Conservation (phyloP, 2,888 invertebrate species). For the Epiperipatus broadwayi region DNA sequence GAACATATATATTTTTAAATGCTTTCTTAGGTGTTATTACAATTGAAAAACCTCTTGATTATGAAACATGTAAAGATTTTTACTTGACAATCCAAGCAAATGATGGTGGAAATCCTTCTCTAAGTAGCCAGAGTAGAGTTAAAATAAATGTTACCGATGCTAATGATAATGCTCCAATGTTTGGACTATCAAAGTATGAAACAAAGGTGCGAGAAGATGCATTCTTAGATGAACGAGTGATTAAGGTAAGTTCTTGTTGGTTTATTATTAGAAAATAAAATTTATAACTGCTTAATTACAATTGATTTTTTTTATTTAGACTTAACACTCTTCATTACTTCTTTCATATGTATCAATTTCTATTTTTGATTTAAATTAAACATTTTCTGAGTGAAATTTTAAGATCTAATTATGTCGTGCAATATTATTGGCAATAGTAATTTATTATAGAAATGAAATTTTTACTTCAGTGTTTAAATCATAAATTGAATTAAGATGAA, state of each 20-base stretch:
- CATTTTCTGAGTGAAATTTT: too few relatives aligned
- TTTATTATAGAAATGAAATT: too few relatives aligned
- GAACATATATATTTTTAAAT: constrained; percentile 11
- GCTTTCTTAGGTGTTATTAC: constrained; percentile 44
- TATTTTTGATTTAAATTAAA: too few relatives aligned
- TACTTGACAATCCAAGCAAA: constrained; percentile 70
- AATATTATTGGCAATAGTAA: too few relatives aligned
- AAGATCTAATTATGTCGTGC: too few relatives aligned
- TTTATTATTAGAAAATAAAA: not conserved
- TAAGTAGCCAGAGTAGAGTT: constrained; percentile 66
- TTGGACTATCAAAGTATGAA: constrained; percentile 52
- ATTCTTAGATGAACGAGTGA: constrained; percentile 39
- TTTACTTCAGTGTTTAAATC: too few relatives aligned
- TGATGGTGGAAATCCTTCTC: constrained; percentile 69
- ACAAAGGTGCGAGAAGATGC: constrained; percentile 61
- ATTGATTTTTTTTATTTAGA: constrained; percentile 17
- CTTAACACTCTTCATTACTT: constrained; percentile 9
- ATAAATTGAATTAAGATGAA: too few relatives aligned
- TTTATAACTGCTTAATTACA: constrained; percentile 15
- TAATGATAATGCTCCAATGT: constrained; percentile 69
- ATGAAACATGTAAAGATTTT: constrained; percentile 64
- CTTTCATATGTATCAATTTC: not conserved
- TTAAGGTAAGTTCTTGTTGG: constrained; percentile 38
- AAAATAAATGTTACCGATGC: constrained; percentile 65
- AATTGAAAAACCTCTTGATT: constrained; percentile 61